Evolutionary conservation across 1,140 invertebrate species (phyloP).

Genomic region (Ridgeia piscesae): DNA sequence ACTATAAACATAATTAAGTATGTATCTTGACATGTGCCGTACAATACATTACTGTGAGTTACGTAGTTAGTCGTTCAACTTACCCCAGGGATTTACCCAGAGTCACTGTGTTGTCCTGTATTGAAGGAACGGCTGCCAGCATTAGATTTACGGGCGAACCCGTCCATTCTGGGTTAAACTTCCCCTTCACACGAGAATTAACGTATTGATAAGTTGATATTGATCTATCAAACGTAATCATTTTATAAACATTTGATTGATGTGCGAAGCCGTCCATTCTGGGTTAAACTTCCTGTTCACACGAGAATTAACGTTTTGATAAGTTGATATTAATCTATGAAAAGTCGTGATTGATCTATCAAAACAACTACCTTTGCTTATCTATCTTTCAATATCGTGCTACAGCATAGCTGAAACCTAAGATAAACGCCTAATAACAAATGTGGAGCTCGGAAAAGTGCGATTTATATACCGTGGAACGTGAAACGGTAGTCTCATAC

Average conservation of each 20-base stretch:
- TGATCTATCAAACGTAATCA: no score
- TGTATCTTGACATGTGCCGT: neutral
- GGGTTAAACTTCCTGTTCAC: neutral
- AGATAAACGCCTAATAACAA: neutral
- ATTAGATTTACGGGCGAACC: neutral
- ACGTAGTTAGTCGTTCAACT: neutral
- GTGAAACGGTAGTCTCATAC: neutral
- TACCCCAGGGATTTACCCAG: neutral
- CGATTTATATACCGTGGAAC: neutral
- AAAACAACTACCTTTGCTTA: neutral
- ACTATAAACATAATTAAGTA: neutral
- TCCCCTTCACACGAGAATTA: neutral
- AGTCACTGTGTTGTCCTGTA: neutral
- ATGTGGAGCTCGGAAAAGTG: neutral
- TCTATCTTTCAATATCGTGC: neutral
- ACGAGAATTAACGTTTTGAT: no score
- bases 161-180: neutral
- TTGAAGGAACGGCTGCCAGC: neutral
- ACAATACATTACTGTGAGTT: neutral
- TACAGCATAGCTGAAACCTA: neutral
- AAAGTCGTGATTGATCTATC: no score
- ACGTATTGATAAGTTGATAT: no score
- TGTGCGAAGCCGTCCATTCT: neutral
- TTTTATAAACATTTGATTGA: no score
- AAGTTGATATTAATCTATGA: no score